Base-by-base conservation (phyloP, 2,797 vertebrate genomes). In the Synaphobranchus kaupii region DNA sequence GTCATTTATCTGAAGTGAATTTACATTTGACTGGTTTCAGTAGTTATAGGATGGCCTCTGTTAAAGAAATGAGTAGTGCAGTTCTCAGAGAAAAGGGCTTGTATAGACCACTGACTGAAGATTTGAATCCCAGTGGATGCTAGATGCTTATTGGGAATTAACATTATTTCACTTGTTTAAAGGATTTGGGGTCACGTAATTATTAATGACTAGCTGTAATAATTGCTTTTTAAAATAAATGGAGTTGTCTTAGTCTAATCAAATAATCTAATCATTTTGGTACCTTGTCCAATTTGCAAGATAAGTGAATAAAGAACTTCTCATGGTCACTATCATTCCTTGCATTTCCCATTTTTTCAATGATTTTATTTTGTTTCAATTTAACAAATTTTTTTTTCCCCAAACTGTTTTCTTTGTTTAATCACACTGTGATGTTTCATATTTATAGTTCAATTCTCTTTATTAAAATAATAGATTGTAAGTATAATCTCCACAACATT, bases 401-500 rank as follows among this genome's bases (percentile, higher is more conserved):
- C 44, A 71, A 71, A 71, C 9, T 12, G 0, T 28, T 71, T 71
- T 31, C 25, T 12, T 76, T n/a, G n/a, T n/a, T n/a, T 76, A 76
- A 76, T 76, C 31, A 39, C 71, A 76, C 39, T 76, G 71, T 34
- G 54, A 2, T 58, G 17, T 58, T 60, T 84, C 52, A 84, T 31
- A 56, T 22, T 34, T 60, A n/a, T 25, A 50, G 54, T 60, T 56
- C 71, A 39, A 60, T 17, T 87, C 15, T 54, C 85, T 28, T 82
- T 66, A 87, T 84, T 85, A 80, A 85, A 85, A 87, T 86, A 28
- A 83, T 89, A 86, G 56, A 83, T 87, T 85, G 76, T 22, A 83
- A 68, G 86, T 73, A 56, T 31, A 44, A 83, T 90, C 86, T 90
- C 89, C 88, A 88, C 86, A 89, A 85, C 66, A 85, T 25, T 90